A percentile compares a stretch with the other conserved stretches of the same genome.
Evolutionary conservation across 2,113 vertebrate species (phyloP).

Genomic region (Apeltes quadracus): DNA sequence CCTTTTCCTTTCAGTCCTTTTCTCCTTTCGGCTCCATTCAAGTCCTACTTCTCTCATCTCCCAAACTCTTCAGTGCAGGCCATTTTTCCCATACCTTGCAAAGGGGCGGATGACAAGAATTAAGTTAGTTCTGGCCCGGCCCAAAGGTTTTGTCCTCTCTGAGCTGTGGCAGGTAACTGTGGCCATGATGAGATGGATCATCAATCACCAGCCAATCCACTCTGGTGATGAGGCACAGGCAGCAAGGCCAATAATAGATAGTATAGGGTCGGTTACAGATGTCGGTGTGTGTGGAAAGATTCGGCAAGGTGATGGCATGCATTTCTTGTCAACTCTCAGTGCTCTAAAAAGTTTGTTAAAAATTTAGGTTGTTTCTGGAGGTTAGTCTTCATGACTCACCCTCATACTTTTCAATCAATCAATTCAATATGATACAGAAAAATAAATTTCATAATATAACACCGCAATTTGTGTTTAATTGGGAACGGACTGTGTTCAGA

Average conservation of each 20-base stretch:
- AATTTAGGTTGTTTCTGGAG: not conserved
- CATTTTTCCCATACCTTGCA: constrained; percentile 88
- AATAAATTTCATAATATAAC: not conserved
- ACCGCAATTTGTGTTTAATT: constrained; percentile 1
- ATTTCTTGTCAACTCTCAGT: not conserved
- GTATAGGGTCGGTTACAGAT: not conserved
- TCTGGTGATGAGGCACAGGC: constrained; percentile 49
- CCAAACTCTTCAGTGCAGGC: constrained; percentile 77
- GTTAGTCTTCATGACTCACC: not conserved
- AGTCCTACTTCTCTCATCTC: constrained; percentile 82
- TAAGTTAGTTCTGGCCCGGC: constrained; percentile 86
- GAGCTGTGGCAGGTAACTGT: constrained; percentile 79
- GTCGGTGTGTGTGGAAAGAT: not conserved
- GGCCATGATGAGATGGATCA: constrained; percentile 75
- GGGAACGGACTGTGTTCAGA: not conserved
- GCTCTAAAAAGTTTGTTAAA: not conserved
- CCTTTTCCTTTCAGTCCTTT: constrained; percentile 83
- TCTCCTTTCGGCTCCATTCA: constrained; percentile 81
- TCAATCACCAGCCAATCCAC: constrained; percentile 76
- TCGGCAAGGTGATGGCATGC: not conserved
- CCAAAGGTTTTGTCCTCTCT: constrained; percentile 78
- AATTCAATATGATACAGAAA: not conserved
- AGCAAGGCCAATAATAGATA: constrained; percentile 4
- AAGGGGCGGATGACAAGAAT: constrained; percentile 83
- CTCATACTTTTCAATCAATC: not conserved